Evolutionary conservation across 2,797 vertebrate species (phyloP).

Genomic region (Eutrigla gurnardus): DNA sequence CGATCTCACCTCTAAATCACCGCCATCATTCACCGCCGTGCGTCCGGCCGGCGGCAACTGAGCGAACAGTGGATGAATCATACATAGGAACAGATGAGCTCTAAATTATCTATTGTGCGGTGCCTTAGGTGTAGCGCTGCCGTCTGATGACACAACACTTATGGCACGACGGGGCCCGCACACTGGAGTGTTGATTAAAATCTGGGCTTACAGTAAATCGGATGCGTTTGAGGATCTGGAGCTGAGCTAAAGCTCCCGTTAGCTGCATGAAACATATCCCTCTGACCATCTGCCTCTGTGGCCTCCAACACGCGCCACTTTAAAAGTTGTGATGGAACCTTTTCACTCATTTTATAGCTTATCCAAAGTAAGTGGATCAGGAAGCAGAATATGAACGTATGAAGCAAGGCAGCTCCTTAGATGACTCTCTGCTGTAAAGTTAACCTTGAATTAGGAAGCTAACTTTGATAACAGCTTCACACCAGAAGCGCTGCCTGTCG

Average conservation of each 20-base stretch:
- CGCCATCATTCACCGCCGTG: conserved; percentile 46
- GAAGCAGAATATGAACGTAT: neutral
- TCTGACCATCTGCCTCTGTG: conserved; percentile 51
- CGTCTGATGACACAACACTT: conserved; percentile 24
- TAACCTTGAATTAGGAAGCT: too few species aligned
- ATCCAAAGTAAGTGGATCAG: neutral
- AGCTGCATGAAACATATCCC: conserved; percentile 54
- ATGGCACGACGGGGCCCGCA: conserved; percentile 2
- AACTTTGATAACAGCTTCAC: too few species aligned
- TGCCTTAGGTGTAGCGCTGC: conserved; percentile 27
- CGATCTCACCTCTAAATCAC: conserved; percentile 61
- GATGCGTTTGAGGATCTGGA: conserved; percentile 40
- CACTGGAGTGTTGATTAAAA: conserved; percentile 56
- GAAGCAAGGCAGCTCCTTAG: neutral
- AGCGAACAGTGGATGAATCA: conserved; percentile 57
- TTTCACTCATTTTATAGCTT: neutral
- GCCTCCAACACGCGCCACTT: conserved; percentile 34
- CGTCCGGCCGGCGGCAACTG: conserved; percentile 37
- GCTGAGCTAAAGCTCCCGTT: conserved; percentile 49
- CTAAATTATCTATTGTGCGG: conserved; percentile 43
- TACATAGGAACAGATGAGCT: conserved; percentile 46
- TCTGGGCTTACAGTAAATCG: conserved; percentile 51
- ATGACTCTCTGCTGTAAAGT: too few species aligned
- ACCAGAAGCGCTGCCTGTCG: neutral
- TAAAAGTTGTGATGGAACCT: conserved; percentile 12